Percentiles rank a stretch among this genome's conserved stretches.
Conservation (phyloP, 2,888 invertebrate genomes). For the Drosophila incognita region DNA sequence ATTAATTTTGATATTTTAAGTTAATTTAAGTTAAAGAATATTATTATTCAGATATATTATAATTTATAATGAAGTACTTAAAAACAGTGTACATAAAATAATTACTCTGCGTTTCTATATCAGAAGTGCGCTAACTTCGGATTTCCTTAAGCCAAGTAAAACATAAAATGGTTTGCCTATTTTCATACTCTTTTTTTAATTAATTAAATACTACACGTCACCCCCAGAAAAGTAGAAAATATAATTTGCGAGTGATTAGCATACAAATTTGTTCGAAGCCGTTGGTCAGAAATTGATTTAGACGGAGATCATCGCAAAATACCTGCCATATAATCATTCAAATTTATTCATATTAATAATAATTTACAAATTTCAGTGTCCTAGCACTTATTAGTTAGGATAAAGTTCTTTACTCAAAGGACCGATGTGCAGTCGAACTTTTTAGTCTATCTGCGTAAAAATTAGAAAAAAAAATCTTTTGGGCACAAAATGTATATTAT, state of each 20-base stretch:
- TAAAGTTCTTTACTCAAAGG: not conserved
- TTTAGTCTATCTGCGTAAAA: not conserved
- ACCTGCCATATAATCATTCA: not conserved
- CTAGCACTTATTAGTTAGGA: not conserved
- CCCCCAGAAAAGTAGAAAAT: rapidly evolving
- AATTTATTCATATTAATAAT: not conserved
- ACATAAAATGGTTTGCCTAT: not conserved
- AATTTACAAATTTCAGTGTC: not conserved
- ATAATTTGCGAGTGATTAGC: not conserved
- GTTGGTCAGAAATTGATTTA: not conserved
- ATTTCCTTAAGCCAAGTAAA: not conserved
- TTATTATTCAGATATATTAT: not conserved
- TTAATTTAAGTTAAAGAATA: not conserved
- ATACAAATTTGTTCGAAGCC: not conserved
- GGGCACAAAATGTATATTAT: not conserved
- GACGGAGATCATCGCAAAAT: not conserved
- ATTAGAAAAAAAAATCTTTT: not conserved
- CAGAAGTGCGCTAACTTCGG: rapidly evolving
- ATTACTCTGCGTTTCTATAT: rapidly evolving
- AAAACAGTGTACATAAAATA: not conserved
- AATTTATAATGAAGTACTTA: not conserved
- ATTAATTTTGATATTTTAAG: not conserved
- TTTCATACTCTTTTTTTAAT: not conserved
- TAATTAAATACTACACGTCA: not conserved
- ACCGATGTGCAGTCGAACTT: not conserved